Conservation (phyloP, 1,140 invertebrate species). For the Cydia pomonella region DNA sequence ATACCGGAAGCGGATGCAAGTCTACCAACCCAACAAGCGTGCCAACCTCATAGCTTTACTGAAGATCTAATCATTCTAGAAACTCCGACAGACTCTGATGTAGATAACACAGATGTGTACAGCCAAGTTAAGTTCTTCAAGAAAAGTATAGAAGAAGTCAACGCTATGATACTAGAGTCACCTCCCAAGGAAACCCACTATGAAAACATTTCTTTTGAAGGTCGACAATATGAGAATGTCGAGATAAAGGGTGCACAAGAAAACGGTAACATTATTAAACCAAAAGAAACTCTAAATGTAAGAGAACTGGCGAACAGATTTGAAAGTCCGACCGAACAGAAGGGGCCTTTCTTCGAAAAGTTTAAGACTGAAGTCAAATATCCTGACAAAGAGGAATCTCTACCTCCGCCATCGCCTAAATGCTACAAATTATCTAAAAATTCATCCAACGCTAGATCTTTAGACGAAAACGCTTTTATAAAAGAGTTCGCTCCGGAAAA, state of each 20-base stretch:
- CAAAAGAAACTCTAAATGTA: slow-evolving; percentile 70
- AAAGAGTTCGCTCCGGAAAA: slow-evolving; percentile 81
- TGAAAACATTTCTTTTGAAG: slow-evolving; percentile 63
- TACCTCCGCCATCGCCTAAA: slow-evolving; percentile 57
- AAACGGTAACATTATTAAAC: slow-evolving; percentile 66
- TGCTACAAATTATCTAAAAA: slow-evolving; percentile 81
- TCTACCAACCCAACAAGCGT: slow-evolving; percentile 80
- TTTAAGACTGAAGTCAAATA: slow-evolving; percentile 70
- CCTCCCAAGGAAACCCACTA: slow-evolving; percentile 65
- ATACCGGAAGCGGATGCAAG: slow-evolving; percentile 80
- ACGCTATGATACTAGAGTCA: slow-evolving; percentile 82
- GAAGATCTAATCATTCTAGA: slow-evolving; percentile 72
- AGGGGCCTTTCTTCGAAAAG: slow-evolving; percentile 75
- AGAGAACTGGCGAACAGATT: slow-evolving; percentile 82
- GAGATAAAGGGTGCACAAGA: slow-evolving; percentile 49
- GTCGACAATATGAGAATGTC: slow-evolving; percentile 45
- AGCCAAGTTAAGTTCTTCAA: slow-evolving; percentile 88
- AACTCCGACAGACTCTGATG: slow-evolving; percentile 57
- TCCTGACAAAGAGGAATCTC: slow-evolving; percentile 57
- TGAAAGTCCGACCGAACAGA: slow-evolving; percentile 81
- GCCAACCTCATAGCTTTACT: slow-evolving; percentile 71
- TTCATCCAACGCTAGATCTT: slow-evolving; percentile 85
- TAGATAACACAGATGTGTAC: slow-evolving; percentile 82
- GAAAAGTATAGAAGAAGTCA: slow-evolving; percentile 87
- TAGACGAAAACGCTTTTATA: slow-evolving; percentile 86